These are phyloP conservation scores for Microcebus jonahi DNA, from an alignment of 2,113 vertebrate species.

Conservation along the genomic window DNA sequence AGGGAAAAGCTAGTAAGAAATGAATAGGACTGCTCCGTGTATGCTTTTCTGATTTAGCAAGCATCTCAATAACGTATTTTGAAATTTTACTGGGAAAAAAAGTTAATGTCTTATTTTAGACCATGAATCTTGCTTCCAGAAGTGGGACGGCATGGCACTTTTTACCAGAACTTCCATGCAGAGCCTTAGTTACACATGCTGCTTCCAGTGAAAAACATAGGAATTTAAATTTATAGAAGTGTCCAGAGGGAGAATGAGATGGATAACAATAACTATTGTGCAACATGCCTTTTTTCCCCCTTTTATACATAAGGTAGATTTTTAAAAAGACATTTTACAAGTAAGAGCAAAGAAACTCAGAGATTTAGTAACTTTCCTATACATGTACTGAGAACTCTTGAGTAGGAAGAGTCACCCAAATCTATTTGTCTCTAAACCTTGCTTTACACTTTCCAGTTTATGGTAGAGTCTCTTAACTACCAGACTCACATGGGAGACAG, in stretches of 20 bases:
- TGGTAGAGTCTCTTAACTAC: not conserved
- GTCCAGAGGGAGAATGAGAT: not conserved
- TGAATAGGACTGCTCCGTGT: not conserved
- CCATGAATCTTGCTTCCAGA: not conserved
- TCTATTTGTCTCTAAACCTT: not conserved
- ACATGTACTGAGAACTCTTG: not conserved
- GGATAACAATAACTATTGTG: rapidly evolving
- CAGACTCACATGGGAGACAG: not conserved
- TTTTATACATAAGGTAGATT: not conserved
- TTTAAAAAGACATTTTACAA: not conserved
- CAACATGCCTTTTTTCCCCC: too few relatives aligned
- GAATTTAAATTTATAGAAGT: not conserved
- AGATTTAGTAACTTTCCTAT: not conserved
- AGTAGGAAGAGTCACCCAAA: not conserved
- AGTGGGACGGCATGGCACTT: rapidly evolving
- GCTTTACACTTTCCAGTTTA: not conserved
- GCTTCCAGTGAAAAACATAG: not conserved
- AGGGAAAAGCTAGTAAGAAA: not conserved
- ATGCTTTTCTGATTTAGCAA: not conserved
- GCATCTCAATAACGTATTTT: not conserved
- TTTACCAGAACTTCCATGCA: not conserved
- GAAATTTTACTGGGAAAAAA: not conserved
- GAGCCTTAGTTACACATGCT: not conserved
- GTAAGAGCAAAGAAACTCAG: not conserved
- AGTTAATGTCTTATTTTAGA: not conserved